phyloP scores from a whole-genome alignment of 1,140 invertebrate genomes.

The Ditylenchus dipsaci region DNA sequence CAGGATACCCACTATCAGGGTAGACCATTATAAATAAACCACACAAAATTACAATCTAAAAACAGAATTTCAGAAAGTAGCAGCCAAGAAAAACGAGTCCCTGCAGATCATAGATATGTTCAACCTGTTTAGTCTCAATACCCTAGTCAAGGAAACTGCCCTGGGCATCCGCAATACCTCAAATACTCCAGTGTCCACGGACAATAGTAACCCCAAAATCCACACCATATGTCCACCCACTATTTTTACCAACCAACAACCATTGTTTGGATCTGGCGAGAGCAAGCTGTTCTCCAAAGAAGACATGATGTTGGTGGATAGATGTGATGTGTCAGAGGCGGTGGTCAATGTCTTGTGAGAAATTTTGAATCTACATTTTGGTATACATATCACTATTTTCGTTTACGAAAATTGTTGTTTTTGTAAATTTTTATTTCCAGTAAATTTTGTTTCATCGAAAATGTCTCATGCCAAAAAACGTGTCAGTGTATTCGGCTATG shows the following conservation, averaged over 20 bases:
- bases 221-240: neutral
- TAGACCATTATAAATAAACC: too few relatives aligned
- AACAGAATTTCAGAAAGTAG: constrained; percentile 41
- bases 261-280: neutral
- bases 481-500: too few relatives aligned
- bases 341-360: too few relatives aligned
- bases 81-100: constrained; percentile 57
- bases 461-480: too few relatives aligned
- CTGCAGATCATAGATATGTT: constrained; percentile 56
- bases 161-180: constrained; percentile 35
- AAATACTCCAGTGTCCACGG: neutral
- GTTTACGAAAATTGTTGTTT: too few relatives aligned
- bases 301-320: neutral
- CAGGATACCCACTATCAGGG: constrained; percentile 52
- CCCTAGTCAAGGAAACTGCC: constrained; percentile 53
- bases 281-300: neutral
- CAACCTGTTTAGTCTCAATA: constrained; percentile 53
- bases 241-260: neutral
- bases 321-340: too few relatives aligned
- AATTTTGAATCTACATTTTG: too few relatives aligned
- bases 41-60: too few relatives aligned
- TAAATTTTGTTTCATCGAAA: too few relatives aligned
- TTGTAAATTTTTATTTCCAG: too few relatives aligned
- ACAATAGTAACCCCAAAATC: neutral
- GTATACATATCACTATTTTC: too few relatives aligned